Percentiles rank a stretch among this genome's conserved stretches.
phyloP scores from a whole-genome alignment of 1,140 invertebrate species.

The Bactericera cockerelli region DNA sequence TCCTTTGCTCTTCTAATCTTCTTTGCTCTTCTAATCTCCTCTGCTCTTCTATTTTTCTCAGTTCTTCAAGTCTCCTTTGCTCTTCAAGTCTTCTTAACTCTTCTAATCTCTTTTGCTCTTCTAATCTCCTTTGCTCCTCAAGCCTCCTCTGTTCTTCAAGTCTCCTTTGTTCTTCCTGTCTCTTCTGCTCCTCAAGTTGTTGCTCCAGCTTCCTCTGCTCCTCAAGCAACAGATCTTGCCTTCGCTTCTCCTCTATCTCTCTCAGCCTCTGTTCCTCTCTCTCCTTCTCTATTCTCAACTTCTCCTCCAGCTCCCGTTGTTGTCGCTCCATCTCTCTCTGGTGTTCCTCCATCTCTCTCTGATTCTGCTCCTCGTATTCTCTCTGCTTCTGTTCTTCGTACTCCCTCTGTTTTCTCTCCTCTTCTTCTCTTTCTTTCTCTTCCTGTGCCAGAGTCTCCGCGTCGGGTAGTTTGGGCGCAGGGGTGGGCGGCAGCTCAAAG shows the following conservation, averaged over 20 bases:
- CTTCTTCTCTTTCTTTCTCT: slow-evolving; percentile 2
- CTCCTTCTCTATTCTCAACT: not conserved
- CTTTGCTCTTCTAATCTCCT: not conserved
- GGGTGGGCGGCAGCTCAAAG: slow-evolving; percentile 24
- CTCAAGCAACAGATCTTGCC: not conserved
- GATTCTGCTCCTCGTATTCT: not conserved
- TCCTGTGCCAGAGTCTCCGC: slow-evolving; percentile 11
- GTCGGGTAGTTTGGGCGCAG: slow-evolving; percentile 7
- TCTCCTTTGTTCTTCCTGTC: not conserved
- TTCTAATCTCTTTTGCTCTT: not conserved
- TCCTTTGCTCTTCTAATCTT: not conserved
- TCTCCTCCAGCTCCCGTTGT: not conserved
- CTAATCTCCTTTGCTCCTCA: not conserved
- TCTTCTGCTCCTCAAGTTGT: not conserved
- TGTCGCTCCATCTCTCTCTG: not conserved
- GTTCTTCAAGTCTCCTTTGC: not conserved
- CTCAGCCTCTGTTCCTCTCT: not conserved
- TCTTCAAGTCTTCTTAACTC: not conserved
- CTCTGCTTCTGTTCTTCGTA: not conserved
- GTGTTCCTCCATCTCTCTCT: not conserved
- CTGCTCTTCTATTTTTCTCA: not conserved
- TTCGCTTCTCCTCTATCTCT: not conserved
- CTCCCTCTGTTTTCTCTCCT: not conserved
- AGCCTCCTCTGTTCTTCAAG: not conserved
- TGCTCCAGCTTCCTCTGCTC: not conserved